These are phyloP conservation scores for Pandion haliaetus DNA, from an alignment of 2,113 vertebrate species.

Conservation along the genomic window DNA sequence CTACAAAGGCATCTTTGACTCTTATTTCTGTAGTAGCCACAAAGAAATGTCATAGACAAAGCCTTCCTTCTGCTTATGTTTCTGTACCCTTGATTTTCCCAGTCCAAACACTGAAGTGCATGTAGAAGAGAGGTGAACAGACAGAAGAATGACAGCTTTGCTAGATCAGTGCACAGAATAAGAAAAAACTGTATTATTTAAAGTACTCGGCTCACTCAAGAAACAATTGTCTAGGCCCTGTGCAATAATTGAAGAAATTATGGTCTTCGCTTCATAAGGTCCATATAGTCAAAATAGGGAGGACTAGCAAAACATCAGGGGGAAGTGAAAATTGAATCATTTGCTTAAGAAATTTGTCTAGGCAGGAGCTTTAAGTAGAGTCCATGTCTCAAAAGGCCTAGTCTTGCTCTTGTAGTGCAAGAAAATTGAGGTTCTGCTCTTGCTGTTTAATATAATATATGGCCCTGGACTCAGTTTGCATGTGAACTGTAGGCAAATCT, in stretches of 20 bases:
- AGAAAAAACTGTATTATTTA: background rate
- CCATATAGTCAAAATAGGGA: background rate
- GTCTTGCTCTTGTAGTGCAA: background rate
- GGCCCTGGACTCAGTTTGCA: background rate
- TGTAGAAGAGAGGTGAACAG: background rate
- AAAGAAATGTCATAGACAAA: background rate
- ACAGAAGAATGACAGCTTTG: background rate
- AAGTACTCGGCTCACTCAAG: background rate
- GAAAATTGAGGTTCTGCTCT: background rate
- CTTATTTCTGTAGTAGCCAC: background rate
- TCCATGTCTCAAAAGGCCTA: background rate
- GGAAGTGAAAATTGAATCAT: background rate
- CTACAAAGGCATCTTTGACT: background rate
- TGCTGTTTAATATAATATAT: background rate
- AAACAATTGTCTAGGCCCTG: background rate
- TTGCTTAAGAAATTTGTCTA: background rate
- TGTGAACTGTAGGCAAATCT: background rate
- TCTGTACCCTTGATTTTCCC: background rate
- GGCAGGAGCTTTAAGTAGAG: background rate
- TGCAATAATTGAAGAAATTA: background rate
- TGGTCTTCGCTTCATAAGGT: background rate
- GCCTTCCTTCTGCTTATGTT: background rate
- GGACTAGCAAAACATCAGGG: background rate
- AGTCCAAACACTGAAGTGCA: background rate
- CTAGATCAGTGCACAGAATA: background rate